phyloP scores from a whole-genome alignment of 2,113 vertebrate genomes.

The Nestor notabilis region DNA sequence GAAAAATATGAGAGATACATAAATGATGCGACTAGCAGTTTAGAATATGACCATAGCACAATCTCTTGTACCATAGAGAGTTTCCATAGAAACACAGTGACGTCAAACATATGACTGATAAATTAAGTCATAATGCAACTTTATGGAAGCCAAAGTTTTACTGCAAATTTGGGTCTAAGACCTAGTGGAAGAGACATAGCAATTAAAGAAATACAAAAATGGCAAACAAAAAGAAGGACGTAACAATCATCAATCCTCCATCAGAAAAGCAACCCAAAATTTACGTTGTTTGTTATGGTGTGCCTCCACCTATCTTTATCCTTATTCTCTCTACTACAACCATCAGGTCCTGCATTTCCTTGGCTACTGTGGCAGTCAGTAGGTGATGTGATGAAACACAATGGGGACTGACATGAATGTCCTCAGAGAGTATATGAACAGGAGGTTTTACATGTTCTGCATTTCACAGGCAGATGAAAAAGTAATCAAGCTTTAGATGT shows the following conservation, averaged over 20 bases:
- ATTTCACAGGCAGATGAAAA: neutral
- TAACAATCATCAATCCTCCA: neutral
- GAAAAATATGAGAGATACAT: neutral
- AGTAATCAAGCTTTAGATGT: constrained; percentile 43
- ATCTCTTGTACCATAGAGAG: neutral
- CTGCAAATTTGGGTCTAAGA: neutral
- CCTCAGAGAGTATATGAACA: neutral
- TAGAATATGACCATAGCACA: neutral
- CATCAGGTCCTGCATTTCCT: neutral
- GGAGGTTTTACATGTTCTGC: neutral
- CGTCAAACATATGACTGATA: neutral
- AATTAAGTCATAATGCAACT: neutral
- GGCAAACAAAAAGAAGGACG: neutral
- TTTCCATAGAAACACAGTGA: neutral
- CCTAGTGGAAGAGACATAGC: neutral
- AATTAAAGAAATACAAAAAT: neutral
- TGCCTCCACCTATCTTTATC: neutral
- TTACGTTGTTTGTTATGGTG: rapidly evolving
- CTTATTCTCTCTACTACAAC: neutral
- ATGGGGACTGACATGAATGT: neutral
- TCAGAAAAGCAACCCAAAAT: neutral
- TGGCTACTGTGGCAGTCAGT: neutral
- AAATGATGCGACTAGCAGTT: neutral
- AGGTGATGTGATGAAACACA: neutral
- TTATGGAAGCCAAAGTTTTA: neutral